Base-by-base conservation (phyloP, 2,797 vertebrate genomes). In the Diplodus sargus region DNA sequence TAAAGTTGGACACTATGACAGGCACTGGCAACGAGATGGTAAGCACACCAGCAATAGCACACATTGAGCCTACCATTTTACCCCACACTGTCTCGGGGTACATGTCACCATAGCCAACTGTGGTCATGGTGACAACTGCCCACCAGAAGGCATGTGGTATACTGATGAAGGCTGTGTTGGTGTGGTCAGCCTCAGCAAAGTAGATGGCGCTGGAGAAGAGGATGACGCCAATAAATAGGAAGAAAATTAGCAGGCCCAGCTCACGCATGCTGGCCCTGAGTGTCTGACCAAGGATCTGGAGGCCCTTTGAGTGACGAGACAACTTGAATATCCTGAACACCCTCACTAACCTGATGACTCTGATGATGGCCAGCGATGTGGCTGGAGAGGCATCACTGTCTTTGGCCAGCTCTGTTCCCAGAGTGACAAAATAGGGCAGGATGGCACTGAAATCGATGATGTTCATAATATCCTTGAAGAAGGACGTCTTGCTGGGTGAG, bases 81-180 rank as follows among this genome's bases (percentile, higher is more conserved):
- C 97, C 97, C 70, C 96, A 96, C 23, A 97, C 93, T 0, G 97
- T 98, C 72, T 93, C 92, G 0, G 97, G 97, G 17, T 90, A 95
- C 97, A 97, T 97, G 87, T 98, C 97, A 1, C 97, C 97, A 9
- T 98, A 97, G 61, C 97, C 97, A 23, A 98, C 97, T 0, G 97
- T 98, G 1, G 97, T 98, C 97, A 98, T 98, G 71, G 96, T 97
- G 73, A 98, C 97, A 72, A 97, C 96, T 0, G 97, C 97, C 97
- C 97, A 98, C 97, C 97, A 98, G 85, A 98, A 98, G 7, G 97
- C 96, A 11, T 97, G 95, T 0, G 97, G 97, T 94, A 98, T 98
- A 85, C 97, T 98, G 78, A 95, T 94, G 82, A 98, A 98, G 48
- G 91, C 83, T 0, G 97, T 95, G 68, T 91, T 85, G 0, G 76